phyloP scores from a whole-genome alignment of 2,888 invertebrate genomes.

The Drosophila helvetica region DNA sequence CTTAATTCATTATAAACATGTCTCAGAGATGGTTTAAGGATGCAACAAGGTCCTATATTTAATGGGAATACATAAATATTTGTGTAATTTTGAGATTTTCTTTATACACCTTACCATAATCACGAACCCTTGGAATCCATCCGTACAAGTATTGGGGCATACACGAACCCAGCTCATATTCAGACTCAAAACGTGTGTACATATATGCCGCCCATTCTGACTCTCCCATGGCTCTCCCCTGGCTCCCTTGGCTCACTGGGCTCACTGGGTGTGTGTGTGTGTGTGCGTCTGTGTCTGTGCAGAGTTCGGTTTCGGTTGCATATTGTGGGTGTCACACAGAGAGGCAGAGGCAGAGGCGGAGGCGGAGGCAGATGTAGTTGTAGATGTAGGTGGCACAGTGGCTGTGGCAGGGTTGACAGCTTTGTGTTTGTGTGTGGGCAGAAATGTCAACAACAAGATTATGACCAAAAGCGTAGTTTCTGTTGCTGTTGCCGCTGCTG shows the following conservation, averaged over 20 bases:
- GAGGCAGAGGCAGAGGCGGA: not conserved
- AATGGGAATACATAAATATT: not conserved
- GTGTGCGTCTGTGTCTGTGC: conserved; percentile 8
- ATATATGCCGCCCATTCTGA: not conserved
- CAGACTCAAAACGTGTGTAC: not conserved
- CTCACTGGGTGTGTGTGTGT: conserved; percentile 12
- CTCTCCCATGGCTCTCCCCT: conserved; percentile 10
- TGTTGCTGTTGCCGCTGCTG: conserved; percentile 21
- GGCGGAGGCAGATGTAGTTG: not conserved
- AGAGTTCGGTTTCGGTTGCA: conserved; percentile 42
- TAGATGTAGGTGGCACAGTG: conserved; percentile 9
- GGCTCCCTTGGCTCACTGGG: no score
- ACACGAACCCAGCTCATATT: not conserved
- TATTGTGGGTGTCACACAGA: conserved; percentile 41
- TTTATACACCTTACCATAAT: not conserved
- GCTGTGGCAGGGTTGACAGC: conserved; percentile 46
- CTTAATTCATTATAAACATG: not conserved
- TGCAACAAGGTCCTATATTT: not conserved
- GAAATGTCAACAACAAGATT: conserved; percentile 69
- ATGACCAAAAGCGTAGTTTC: conserved; percentile 52
- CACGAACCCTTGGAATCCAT: not conserved
- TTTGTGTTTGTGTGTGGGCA: conserved; percentile 59
- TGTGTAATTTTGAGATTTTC: not conserved
- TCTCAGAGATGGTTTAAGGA: not conserved
- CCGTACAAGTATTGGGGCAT: not conserved